phyloP scores from a whole-genome alignment of 2,888 invertebrate species.

The Candidula unifasciata region DNA sequence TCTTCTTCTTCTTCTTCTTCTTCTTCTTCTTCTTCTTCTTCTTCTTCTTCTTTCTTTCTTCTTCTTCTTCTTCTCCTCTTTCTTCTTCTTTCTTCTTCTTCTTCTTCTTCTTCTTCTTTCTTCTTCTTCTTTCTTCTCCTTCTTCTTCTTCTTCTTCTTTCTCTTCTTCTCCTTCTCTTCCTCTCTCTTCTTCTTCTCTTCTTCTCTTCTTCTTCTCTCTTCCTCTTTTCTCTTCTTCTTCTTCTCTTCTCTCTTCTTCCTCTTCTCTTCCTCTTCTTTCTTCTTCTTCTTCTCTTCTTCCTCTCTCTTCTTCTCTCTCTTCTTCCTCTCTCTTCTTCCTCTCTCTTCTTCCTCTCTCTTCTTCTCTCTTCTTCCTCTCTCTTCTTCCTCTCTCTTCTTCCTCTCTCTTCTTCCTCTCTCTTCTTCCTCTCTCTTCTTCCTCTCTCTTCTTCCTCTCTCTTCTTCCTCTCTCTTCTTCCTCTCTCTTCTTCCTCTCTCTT shows the following conservation, averaged over 20 bases:
- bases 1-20: slow-evolving; percentile 21
- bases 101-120: not conserved
- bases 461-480: not conserved
- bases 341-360: not conserved
- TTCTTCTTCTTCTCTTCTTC: too few relatives aligned
- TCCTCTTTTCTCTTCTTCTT: not conserved
- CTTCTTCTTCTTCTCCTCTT: too few relatives aligned
- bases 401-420: not conserved
- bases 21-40: slow-evolving; percentile 5
- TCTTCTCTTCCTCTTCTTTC: too few relatives aligned
- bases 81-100: too few relatives aligned
- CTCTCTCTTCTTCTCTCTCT: not conserved
- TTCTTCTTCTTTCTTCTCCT: slow-evolving; percentile 34
- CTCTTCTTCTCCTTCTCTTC: not conserved
- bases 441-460: not conserved
- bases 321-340: not conserved
- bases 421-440: not conserved
- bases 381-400: not conserved
- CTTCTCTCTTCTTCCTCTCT: not conserved
- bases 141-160: not conserved
- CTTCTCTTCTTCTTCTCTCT: not conserved
- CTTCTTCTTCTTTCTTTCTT: not conserved
- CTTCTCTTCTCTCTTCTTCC: not conserved
- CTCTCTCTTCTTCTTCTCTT: not conserved
- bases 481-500: not conserved